phyloP scores from a whole-genome alignment of 2,113 vertebrate genomes.

The Glaucomys volans region DNA sequence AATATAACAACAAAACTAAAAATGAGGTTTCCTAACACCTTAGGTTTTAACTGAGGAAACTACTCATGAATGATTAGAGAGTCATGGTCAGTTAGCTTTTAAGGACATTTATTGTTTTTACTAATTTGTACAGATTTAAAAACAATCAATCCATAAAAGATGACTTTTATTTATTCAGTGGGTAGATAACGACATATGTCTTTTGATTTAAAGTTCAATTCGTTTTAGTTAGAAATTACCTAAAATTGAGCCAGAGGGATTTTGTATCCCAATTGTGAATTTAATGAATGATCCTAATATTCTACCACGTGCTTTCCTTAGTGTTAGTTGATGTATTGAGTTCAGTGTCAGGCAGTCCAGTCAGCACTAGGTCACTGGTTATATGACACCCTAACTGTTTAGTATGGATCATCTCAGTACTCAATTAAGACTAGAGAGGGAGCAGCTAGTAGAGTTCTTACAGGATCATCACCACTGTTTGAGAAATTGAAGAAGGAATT shows the following conservation, averaged over 20 bases:
- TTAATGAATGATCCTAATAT: slow-evolving; percentile 46
- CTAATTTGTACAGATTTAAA: slow-evolving; percentile 19
- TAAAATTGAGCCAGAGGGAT: slow-evolving; percentile 37
- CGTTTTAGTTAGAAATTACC: neutral
- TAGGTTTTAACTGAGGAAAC: slow-evolving; percentile 58
- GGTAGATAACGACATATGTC: neutral
- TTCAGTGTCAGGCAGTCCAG: neutral
- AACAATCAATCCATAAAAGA: slow-evolving; percentile 42
- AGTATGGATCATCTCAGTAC: neutral
- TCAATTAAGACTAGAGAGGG: slow-evolving; percentile 23
- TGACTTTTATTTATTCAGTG: slow-evolving; percentile 32
- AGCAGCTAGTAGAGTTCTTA: neutral
- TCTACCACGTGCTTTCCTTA: neutral
- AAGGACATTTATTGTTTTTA: slow-evolving; percentile 37
- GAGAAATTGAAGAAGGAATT: neutral
- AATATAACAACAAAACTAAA: slow-evolving; percentile 39
- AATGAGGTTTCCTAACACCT: slow-evolving; percentile 27
- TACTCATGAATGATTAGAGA: slow-evolving; percentile 1
- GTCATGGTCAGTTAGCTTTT: slow-evolving; percentile 13
- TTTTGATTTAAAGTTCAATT: slow-evolving; percentile 61
- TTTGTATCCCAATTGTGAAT: slow-evolving; percentile 9
- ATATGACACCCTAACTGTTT: neutral
- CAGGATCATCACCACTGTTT: neutral
- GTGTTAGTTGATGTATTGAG: neutral
- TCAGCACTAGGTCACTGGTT: slow-evolving; percentile 8